Evolutionary conservation across 1,140 invertebrate species (phyloP).

Genomic region (Homalodisca vitripennis): DNA sequence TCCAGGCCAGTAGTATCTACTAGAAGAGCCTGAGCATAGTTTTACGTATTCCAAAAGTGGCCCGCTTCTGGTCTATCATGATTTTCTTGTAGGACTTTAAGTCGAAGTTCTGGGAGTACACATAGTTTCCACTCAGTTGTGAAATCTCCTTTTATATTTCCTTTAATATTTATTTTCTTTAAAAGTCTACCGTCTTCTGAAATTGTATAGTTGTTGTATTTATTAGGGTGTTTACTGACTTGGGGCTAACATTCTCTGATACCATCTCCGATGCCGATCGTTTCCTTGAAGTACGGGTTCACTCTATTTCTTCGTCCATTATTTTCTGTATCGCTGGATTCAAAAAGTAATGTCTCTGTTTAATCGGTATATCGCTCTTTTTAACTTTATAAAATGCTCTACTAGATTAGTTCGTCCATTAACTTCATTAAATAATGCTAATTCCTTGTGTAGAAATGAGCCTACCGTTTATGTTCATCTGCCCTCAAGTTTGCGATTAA

Average conservation of each 20-base stretch:
- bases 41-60: slow-evolving; percentile 42
- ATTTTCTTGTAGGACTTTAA: slow-evolving; percentile 36
- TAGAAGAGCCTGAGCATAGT: slow-evolving; percentile 35
- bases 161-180: too few species aligned
- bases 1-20: slow-evolving; percentile 43
- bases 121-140: slow-evolving; percentile 42
- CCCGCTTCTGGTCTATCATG: slow-evolving; percentile 40
- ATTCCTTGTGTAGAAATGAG: too few species aligned
- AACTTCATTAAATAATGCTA: too few species aligned
- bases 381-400: neutral
- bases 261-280: neutral
- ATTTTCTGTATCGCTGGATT: slow-evolving; percentile 10
- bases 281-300: neutral
- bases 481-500: too few species aligned
- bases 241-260: neutral
- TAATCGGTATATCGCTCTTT: neutral
- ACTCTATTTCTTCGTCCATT: slow-evolving; percentile 36
- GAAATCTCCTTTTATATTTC: neutral
- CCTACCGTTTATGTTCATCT: too few species aligned
- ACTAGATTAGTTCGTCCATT: neutral
- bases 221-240: neutral
- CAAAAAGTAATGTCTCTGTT: neutral
- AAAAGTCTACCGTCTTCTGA: neutral
- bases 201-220: neutral
- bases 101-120: slow-evolving; percentile 35